A percentile compares a stretch with the other conserved stretches of the same genome.
These are phyloP conservation scores for Sparus aurata DNA, from an alignment of 2,797 vertebrate species.

Conservation along the genomic window DNA sequence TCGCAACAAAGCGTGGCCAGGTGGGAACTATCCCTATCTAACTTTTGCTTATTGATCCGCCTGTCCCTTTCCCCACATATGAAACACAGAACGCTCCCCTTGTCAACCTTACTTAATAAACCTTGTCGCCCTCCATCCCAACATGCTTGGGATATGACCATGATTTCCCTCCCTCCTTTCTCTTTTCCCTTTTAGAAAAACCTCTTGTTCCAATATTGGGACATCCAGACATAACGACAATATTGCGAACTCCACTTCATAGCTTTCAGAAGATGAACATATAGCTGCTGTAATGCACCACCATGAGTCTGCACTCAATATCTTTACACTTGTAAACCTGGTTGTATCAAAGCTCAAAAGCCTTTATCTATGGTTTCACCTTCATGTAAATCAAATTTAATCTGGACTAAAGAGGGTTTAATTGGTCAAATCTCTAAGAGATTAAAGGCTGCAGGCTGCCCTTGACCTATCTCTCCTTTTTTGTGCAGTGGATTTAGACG, in stretches of 20 bases:
- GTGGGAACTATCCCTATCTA: slow-evolving; percentile 85
- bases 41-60: slow-evolving; percentile 52
- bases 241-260: slow-evolving; percentile 69
- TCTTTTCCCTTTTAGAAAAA: slow-evolving; percentile 31
- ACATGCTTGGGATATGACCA: slow-evolving; percentile 53
- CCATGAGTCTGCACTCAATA: neutral
- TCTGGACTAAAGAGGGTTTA: slow-evolving; percentile 33
- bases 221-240: slow-evolving; percentile 51
- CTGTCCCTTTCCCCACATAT: slow-evolving; percentile 23
- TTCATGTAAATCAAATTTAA: slow-evolving; percentile 30
- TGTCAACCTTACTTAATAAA: slow-evolving; percentile 34
- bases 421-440: slow-evolving; percentile 24
- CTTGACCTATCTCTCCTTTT: slow-evolving; percentile 33
- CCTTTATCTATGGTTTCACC: slow-evolving; percentile 4
- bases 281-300: neutral
- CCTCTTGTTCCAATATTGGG: slow-evolving; percentile 73
- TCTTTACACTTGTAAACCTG: neutral
- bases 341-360: slow-evolving; percentile 12
- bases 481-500: slow-evolving; percentile 4
- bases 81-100: slow-evolving; percentile 36
- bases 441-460: slow-evolving; percentile 23
- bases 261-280: slow-evolving; percentile 79
- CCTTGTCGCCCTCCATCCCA: slow-evolving; percentile 51
- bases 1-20: slow-evolving; percentile 89
- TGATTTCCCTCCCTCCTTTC: slow-evolving; percentile 26